Percentiles rank a stretch among this genome's conserved stretches.
Evolutionary conservation across 2,113 vertebrate genomes (phyloP).

Genomic region (Sinocyclocheilus grahami): DNA sequence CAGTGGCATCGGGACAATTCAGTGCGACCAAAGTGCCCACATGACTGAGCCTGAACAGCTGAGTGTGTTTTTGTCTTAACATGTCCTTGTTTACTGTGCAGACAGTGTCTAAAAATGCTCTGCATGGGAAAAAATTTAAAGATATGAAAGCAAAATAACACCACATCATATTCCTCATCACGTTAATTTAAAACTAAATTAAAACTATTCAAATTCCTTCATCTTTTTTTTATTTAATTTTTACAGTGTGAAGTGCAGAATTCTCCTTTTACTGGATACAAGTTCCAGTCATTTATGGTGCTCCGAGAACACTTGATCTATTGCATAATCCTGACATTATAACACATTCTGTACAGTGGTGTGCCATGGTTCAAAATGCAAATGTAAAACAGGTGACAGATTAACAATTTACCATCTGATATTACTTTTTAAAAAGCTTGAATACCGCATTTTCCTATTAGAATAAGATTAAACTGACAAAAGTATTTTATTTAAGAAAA

Average conservation of each 20-base stretch:
- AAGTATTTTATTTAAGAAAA: not conserved
- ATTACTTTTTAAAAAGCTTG: not conserved
- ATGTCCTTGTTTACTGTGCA: not conserved
- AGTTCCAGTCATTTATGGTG: not conserved
- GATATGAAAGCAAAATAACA: not conserved
- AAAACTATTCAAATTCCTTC: not conserved
- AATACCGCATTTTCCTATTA: not conserved
- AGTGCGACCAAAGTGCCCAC: not conserved
- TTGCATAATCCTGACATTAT: not conserved
- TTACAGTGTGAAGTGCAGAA: not conserved
- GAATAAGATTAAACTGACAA: not conserved
- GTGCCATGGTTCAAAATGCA: conserved; percentile 16
- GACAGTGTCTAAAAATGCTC: not conserved
- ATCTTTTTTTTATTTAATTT: not conserved
- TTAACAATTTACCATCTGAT: conserved; percentile 7
- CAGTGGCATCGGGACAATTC: not conserved
- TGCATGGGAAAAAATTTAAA: not conserved
- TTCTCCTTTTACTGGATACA: not conserved
- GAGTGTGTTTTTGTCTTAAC: conserved; percentile 18
- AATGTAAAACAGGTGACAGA: not conserved
- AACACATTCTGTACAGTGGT: not conserved
- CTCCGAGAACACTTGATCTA: not conserved
- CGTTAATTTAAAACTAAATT: not conserved
- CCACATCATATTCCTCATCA: not conserved
- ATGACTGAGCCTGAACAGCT: conserved; percentile 19